Percentiles rank a stretch among this genome's conserved stretches.
Conservation (phyloP, 2,113 vertebrate species). For the Dolichotis patagonum region DNA sequence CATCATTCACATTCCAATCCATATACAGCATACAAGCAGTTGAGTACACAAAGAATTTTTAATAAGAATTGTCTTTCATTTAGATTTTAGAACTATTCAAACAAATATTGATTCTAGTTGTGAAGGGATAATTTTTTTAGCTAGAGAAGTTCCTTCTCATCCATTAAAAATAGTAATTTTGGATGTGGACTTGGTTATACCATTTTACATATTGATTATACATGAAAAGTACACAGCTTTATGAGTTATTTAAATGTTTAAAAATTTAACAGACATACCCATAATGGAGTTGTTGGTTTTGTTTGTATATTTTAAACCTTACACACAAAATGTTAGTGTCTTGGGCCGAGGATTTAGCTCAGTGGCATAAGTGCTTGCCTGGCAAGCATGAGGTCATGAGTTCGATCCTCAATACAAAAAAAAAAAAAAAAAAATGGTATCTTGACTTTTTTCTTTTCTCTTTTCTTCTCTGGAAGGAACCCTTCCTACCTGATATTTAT, state of each 20-base stretch:
- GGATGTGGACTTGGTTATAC: not conserved
- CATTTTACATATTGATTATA: conserved; percentile 7
- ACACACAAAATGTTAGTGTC: not conserved
- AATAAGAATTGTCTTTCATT: conserved; percentile 39
- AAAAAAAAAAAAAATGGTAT: not conserved
- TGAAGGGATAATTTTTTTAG: not conserved
- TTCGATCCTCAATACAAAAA: too few species aligned
- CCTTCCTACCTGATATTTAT: rapidly evolving
- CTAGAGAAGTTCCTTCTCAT: not conserved
- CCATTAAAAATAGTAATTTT: not conserved
- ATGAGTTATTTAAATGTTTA: not conserved
- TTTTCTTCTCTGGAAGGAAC: not conserved
- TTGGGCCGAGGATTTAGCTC: too few species aligned
- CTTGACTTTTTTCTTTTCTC: not conserved
- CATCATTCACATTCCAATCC: not conserved
- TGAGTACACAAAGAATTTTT: not conserved
- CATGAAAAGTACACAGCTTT: not conserved
- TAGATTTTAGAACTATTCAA: not conserved
- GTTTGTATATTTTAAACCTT: not conserved
- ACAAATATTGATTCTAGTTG: conserved; percentile 26
- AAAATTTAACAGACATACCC: not conserved
- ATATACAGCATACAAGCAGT: not conserved
- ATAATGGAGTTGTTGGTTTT: not conserved
- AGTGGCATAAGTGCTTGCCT: too few species aligned
- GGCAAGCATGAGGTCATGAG: too few species aligned